Conservation (phyloP, 2,113 vertebrate genomes). For the Cynocephalus volans region DNA sequence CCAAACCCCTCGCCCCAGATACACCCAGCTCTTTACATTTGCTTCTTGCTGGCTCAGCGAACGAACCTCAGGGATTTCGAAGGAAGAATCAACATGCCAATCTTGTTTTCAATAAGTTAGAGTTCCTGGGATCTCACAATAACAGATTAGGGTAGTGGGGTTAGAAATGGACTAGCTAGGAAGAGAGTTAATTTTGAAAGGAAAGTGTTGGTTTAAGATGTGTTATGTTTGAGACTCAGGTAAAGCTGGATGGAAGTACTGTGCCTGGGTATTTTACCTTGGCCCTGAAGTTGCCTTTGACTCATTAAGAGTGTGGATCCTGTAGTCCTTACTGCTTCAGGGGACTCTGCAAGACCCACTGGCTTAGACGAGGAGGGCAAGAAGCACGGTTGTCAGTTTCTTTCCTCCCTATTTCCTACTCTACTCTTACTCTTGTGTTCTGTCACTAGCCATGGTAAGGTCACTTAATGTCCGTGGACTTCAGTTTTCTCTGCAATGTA, state of each 20-base stretch:
- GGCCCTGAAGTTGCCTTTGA: neutral
- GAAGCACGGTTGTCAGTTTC: neutral
- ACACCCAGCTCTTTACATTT: neutral
- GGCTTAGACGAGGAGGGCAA: neutral
- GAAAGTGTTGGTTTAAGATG: neutral
- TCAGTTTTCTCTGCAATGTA: neutral
- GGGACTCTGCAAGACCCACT: neutral
- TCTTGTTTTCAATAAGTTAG: slow-evolving; percentile 14
- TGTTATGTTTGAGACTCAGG: neutral
- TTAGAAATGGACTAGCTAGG: neutral
- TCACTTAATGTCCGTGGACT: neutral
- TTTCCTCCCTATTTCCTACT: neutral
- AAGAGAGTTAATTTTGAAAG: slow-evolving; percentile 25
- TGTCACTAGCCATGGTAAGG: neutral
- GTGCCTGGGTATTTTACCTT: neutral
- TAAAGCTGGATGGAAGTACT: neutral
- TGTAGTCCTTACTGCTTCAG: neutral
- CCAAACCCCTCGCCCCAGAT: neutral
- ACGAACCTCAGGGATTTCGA: slow-evolving; percentile 2
- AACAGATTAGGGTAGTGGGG: neutral
- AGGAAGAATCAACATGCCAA: neutral
- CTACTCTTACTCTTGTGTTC: neutral
- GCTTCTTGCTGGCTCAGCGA: neutral
- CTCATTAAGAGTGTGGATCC: neutral
- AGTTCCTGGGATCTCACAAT: neutral